Evolutionary conservation across 2,888 invertebrate species (phyloP).

Genomic region (Aphidius colemani): DNA sequence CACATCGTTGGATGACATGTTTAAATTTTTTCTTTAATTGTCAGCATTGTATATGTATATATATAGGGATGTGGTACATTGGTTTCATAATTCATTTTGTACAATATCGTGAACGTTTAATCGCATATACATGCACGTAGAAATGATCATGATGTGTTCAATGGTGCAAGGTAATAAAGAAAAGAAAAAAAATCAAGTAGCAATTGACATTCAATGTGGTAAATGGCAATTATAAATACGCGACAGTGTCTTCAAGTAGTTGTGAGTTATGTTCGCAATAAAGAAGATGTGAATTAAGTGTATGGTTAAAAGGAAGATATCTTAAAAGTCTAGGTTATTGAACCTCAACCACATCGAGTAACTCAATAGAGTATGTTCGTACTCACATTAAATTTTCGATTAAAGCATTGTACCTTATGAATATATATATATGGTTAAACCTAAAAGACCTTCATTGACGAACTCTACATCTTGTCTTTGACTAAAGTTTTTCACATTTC

Average conservation of each 20-base stretch:
- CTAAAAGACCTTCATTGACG: neutral
- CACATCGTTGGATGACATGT: neutral
- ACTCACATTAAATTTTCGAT: constrained; percentile 61
- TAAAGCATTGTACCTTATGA: constrained; percentile 54
- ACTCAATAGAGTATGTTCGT: constrained; percentile 54
- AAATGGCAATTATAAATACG: constrained; percentile 33
- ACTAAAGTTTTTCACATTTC: constrained; percentile 37
- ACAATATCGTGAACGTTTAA: no score
- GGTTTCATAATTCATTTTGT: no score
- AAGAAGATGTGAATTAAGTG: constrained; percentile 3
- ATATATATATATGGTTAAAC: neutral
- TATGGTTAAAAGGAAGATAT: constrained; percentile 20
- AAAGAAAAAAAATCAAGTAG: no score
- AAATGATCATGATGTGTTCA: neutral
- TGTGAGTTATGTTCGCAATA: constrained; percentile 18
- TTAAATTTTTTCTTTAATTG: no score
- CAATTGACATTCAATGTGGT: neutral
- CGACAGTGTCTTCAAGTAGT: constrained; percentile 29
- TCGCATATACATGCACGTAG: no score
- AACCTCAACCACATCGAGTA: constrained; percentile 51
- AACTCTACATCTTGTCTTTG: constrained; percentile 26
- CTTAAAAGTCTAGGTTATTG: constrained; percentile 37
- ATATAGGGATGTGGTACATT: no score
- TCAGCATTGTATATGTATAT: no score
- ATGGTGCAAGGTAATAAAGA: neutral